phyloP scores from a whole-genome alignment of 2,888 invertebrate species.

The Drosophila mayaguana region DNA sequence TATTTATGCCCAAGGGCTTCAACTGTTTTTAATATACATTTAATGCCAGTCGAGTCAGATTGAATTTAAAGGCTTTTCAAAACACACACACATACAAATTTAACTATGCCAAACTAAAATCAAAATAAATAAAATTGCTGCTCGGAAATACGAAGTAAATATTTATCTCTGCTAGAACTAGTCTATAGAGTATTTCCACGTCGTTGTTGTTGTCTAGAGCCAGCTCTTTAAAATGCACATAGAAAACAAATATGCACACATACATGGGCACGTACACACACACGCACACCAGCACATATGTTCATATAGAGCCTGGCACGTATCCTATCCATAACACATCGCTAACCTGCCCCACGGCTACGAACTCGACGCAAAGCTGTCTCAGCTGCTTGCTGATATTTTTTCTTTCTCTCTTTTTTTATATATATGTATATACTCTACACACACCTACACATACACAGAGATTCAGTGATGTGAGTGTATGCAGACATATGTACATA shows the following conservation, averaged over 20 bases:
- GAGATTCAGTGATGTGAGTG: conserved; percentile 2
- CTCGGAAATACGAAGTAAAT: background rate
- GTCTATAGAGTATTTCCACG: background rate
- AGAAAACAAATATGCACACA: conserved; percentile 5
- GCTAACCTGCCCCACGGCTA: conserved; percentile 37
- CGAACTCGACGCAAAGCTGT: conserved; percentile 29
- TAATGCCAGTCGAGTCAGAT: conserved; percentile 4
- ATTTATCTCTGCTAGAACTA: conserved; percentile 8
- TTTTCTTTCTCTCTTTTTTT: background rate
- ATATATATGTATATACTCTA: background rate
- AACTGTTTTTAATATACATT: conserved; percentile 9
- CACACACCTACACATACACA: background rate
- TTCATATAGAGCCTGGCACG: conserved; percentile 4
- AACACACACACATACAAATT: background rate
- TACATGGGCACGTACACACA: background rate
- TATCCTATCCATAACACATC: conserved; percentile 42
- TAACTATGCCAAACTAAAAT: background rate
- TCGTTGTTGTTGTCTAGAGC: background rate
- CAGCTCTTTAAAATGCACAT: conserved; percentile 23
- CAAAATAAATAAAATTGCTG: conserved; percentile 5
- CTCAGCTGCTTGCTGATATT: conserved; percentile 32
- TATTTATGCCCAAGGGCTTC: conserved; percentile 12
- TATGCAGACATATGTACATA: conserved; percentile 40
- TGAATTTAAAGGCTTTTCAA: background rate
- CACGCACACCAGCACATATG: background rate